Evolutionary conservation across 2,797 vertebrate species (phyloP).

Genomic region (Luscinia luscinia): DNA sequence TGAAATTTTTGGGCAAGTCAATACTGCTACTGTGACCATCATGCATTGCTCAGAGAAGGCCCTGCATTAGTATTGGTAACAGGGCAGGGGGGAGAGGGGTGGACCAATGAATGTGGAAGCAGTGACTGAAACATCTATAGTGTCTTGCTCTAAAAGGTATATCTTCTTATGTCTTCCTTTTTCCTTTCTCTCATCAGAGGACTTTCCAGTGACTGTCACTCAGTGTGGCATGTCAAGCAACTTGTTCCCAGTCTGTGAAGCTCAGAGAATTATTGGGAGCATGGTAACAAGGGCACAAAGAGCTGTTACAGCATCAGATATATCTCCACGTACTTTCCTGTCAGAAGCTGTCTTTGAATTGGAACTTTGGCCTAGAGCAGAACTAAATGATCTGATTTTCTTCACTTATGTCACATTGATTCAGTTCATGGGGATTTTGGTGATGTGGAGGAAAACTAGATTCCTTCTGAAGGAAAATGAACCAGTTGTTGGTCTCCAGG

Average conservation of each 20-base stretch:
- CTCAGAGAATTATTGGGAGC: not conserved
- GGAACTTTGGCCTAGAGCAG: not conserved
- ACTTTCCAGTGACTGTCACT: not conserved
- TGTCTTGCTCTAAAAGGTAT: not conserved
- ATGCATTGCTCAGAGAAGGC: not conserved
- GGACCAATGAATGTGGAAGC: not conserved
- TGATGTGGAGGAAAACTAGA: not conserved
- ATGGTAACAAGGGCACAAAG: not conserved
- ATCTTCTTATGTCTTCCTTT: not conserved
- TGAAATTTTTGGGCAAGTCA: not conserved
- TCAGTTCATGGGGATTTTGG: not conserved
- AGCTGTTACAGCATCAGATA: not conserved
- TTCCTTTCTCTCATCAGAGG: not conserved
- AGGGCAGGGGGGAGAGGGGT: fast-evolving
- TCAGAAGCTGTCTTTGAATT: not conserved
- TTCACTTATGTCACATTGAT: not conserved
- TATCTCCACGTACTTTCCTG: not conserved
- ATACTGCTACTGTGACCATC: not conserved
- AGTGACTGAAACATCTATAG: not conserved
- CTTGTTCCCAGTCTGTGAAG: not conserved
- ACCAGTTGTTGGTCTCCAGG: not conserved
- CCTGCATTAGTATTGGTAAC: not conserved
- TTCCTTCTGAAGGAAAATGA: not conserved
- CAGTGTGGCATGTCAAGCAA: not conserved
- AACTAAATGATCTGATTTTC: not conserved